Evolutionary conservation across 2,888 invertebrate species (phyloP), one percentile per base, ranked within the genome.

Genomic region (Anthrax anthrax): DNA sequence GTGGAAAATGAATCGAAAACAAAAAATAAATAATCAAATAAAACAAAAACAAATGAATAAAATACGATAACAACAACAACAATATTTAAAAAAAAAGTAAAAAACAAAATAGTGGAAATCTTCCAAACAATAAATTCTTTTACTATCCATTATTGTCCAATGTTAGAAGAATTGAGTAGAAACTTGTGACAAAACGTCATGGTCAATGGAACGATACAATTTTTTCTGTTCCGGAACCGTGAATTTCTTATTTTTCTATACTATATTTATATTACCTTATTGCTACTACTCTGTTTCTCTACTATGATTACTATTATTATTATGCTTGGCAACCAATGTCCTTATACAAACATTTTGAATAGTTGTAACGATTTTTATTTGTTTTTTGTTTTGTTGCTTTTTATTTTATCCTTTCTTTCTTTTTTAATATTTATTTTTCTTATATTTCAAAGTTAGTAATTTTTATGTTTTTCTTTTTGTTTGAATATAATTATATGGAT

Each of bases 201-300:
- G 47, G 50, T 47, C 50, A 50, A 50, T 50, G 50, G 47, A 47
- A 45, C 46, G 50, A 42, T 50, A 29, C 47, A 34, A 32, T 39
- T 43, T 19, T 44, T 34, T 39, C n/a, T 47, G 50, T 50, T 50
- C 50, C 47, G 43, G 50, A 50, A 50, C 50, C 43, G 32, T 50
- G 43, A 42, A 37, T 37, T 42, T 38, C 13, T 17, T 23, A 2
- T 34, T n/a, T 23, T 10, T 39, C 4, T 8, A 23, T 8, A 23
- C 23, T 6, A 23, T 23, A 23, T 8, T 8, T 23, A 23, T 23
- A 23, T 23, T 4, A 23, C 4, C 4, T 23, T 23, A 6, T 6
- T 23, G 23, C 23, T 4, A 23, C 23, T 6, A 23, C 23, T 8
- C 23, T 23, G 23, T n/a, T n/a, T n/a, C n/a, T n/a, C n/a, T n/a